Percentiles rank a stretch among this genome's conserved stretches.
Conservation (phyloP, 2,113 vertebrate genomes). For the Nicator chloris region DNA sequence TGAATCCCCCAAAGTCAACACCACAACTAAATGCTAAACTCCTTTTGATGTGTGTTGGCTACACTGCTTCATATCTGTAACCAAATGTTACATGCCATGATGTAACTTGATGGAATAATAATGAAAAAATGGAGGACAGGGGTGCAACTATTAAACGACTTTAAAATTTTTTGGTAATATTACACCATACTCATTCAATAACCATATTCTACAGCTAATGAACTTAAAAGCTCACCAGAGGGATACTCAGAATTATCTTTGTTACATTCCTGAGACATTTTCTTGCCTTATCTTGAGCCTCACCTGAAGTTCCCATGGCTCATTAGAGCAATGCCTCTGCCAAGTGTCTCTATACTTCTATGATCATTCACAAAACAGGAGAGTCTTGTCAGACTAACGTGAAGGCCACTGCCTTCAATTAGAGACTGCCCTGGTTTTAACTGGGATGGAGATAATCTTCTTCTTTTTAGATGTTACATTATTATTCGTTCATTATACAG, state of each 20-base stretch:
- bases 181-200: not conserved
- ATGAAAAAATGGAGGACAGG: not conserved
- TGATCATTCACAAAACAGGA: not conserved
- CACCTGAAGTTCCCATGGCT: not conserved
- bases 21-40: not conserved
- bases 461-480: not conserved
- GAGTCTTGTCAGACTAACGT: not conserved
- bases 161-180: not conserved
- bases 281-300: not conserved
- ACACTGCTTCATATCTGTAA: not conserved
- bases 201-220: not conserved
- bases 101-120: not conserved
- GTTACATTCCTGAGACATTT: not conserved
- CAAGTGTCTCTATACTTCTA: not conserved
- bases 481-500: not conserved
- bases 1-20: not conserved
- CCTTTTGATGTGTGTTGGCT: not conserved
- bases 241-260: not conserved
- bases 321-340: not conserved
- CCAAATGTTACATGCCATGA: not conserved
- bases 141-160: not conserved
- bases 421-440: not conserved
- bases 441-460: not conserved
- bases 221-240: not conserved
- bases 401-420: not conserved